Evolutionary conservation across 2,888 invertebrate species (phyloP).

Genomic region (Apodemia hepburni): DNA sequence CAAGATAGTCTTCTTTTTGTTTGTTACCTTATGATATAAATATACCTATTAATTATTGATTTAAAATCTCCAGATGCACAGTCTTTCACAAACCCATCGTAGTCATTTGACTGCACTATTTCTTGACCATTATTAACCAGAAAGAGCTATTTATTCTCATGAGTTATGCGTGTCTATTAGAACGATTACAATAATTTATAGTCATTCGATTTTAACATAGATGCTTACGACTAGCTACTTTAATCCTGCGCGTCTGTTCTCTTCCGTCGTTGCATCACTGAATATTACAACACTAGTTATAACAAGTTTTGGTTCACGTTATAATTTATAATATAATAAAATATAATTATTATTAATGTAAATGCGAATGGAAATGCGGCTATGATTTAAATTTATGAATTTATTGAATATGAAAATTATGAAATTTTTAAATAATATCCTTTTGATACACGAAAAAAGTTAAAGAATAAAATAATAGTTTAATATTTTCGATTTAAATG

Average conservation of each 20-base stretch:
- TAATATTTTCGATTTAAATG: too few relatives aligned
- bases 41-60: too few relatives aligned
- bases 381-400: too few relatives aligned
- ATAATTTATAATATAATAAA: neutral
- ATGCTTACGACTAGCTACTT: slow-evolving; percentile 26
- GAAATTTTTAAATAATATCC: too few relatives aligned
- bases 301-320: neutral
- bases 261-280: neutral
- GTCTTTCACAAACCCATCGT: neutral
- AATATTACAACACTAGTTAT: slow-evolving; percentile 2
- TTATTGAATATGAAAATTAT: too few relatives aligned
- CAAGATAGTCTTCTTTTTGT: too few relatives aligned
- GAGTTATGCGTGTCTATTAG: slow-evolving; percentile 33
- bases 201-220: slow-evolving; percentile 31
- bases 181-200: slow-evolving; percentile 36
- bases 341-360: neutral
- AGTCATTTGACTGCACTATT: slow-evolving; percentile 22
- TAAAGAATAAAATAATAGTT: too few relatives aligned
- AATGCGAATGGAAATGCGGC: too few relatives aligned
- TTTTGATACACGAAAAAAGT: too few relatives aligned
- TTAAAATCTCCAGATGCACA: too few relatives aligned
- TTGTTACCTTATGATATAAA: too few relatives aligned
- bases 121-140: slow-evolving; percentile 37
- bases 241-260: slow-evolving; percentile 20
- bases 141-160: slow-evolving; percentile 31